These are phyloP conservation scores for Anoplophora glabripennis DNA, from an alignment of 1,140 invertebrate genomes.

Conservation along the genomic window DNA sequence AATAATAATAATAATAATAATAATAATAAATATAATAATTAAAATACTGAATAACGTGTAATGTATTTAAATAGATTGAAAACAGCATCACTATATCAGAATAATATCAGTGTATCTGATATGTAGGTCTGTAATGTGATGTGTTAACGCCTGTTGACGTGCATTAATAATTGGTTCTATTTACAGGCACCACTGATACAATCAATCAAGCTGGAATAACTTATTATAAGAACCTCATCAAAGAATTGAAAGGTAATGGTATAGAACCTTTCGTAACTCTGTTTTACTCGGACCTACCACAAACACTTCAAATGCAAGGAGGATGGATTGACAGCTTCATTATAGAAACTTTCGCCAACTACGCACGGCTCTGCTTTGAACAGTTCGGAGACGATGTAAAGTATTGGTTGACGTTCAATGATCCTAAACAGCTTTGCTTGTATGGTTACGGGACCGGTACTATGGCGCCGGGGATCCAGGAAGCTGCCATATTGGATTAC, in stretches of 20 bases:
- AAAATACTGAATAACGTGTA: too few species aligned
- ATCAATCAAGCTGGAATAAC: slow-evolving; percentile 59
- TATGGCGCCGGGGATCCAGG: slow-evolving; percentile 28
- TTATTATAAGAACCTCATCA: slow-evolving; percentile 64
- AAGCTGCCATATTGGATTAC: slow-evolving; percentile 33
- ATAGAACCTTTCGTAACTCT: slow-evolving; percentile 62
- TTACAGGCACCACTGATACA: slow-evolving; percentile 38
- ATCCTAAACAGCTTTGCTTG: slow-evolving; percentile 46
- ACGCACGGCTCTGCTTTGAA: slow-evolving; percentile 31
- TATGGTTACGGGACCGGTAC: slow-evolving; percentile 26
- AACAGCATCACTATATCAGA: too few species aligned
- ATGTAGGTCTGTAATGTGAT: too few species aligned
- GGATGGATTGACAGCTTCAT: slow-evolving; percentile 40
- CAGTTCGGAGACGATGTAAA: slow-evolving; percentile 42
- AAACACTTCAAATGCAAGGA: slow-evolving; percentile 38
- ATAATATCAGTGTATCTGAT: too few species aligned
- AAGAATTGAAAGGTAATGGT: slow-evolving; percentile 55
- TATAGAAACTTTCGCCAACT: slow-evolving; percentile 38
- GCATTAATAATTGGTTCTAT: neutral
- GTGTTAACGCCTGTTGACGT: too few species aligned
- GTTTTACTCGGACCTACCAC: slow-evolving; percentile 42
- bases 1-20: too few species aligned
- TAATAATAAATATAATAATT: too few species aligned
- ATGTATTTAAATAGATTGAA: too few species aligned
- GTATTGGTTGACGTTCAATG: slow-evolving; percentile 55